Conservation (phyloP, 2,888 invertebrate genomes). For the Hermaeophaga mercurialis region DNA sequence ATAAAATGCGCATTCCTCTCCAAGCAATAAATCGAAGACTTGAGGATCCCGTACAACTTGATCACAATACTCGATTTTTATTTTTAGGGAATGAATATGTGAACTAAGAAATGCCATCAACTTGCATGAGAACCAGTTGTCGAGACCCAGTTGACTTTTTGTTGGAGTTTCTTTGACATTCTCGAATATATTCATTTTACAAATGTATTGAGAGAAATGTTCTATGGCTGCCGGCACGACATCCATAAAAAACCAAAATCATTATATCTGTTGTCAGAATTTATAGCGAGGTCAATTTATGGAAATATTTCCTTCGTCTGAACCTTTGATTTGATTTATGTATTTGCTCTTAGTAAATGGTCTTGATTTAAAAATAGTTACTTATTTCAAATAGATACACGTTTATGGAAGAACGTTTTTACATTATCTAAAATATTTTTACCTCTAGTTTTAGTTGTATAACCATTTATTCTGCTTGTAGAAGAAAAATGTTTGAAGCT, state of each 20-base stretch:
- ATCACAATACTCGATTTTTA: slow-evolving; percentile 32
- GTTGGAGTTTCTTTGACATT: slow-evolving; percentile 40
- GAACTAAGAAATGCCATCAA: slow-evolving; percentile 28
- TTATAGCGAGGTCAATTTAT: slow-evolving; percentile 11
- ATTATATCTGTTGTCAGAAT: slow-evolving; percentile 9
- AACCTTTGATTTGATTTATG: neutral
- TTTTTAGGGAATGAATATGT: slow-evolving; percentile 33
- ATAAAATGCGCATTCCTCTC: slow-evolving; percentile 12
- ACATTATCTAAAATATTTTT: too few relatives aligned
- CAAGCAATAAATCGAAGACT: slow-evolving; percentile 21
- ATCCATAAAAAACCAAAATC: slow-evolving; percentile 24
- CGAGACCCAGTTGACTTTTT: slow-evolving; percentile 36
- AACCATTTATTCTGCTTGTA: too few relatives aligned
- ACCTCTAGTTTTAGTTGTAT: too few relatives aligned
- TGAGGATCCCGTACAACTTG: slow-evolving; percentile 24
- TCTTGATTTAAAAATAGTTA: too few relatives aligned
- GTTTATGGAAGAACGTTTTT: too few relatives aligned
- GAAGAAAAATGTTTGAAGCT: too few relatives aligned
- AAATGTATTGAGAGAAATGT: slow-evolving; percentile 39
- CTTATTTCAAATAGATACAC: too few relatives aligned
- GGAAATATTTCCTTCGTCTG: slow-evolving; percentile 6
- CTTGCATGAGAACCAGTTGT: slow-evolving; percentile 39
- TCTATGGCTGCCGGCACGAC: slow-evolving; percentile 36
- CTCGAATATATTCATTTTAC: slow-evolving; percentile 41
- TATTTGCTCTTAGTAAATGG: too few relatives aligned